These are phyloP conservation scores for Drosophila cardini DNA, from an alignment of 1,140 invertebrate species.

Conservation along the genomic window DNA sequence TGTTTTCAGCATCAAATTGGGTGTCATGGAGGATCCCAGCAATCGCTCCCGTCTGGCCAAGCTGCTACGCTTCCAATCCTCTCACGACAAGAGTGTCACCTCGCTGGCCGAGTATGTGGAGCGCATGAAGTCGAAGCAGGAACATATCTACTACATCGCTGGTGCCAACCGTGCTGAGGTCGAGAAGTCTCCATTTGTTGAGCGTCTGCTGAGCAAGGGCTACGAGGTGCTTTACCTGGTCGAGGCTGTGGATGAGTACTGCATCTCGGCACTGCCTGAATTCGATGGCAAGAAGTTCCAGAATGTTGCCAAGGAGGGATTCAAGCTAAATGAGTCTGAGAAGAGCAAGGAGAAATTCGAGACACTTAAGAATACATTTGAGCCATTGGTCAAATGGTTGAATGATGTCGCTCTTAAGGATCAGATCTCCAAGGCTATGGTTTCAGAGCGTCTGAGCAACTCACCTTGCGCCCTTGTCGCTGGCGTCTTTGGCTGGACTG, in stretches of 20 bases:
- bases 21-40: slow-evolving; percentile 98
- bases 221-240: slow-evolving; percentile 98
- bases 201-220: slow-evolving; percentile 95
- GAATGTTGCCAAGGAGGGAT: slow-evolving; percentile 99
- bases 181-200: slow-evolving; percentile 97
- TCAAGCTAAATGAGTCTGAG: slow-evolving; percentile 93
- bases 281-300: slow-evolving; percentile 99
- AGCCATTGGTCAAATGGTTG: slow-evolving; percentile 97
- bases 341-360: slow-evolving; percentile 94
- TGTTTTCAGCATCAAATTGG: slow-evolving; percentile 93
- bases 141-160: slow-evolving; percentile 98
- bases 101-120: slow-evolving; percentile 95
- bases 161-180: slow-evolving; percentile 95
- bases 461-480: slow-evolving; percentile 99
- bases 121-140: slow-evolving; percentile 99
- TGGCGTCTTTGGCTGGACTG: slow-evolving; percentile 98
- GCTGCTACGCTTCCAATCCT: slow-evolving; percentile 95
- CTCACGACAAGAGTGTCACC: slow-evolving; percentile 89
- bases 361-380: slow-evolving; percentile 91
- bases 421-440: slow-evolving; percentile 91
- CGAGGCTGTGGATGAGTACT: slow-evolving; percentile 99
- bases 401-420: slow-evolving; percentile 94
- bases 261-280: slow-evolving; percentile 98
- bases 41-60: slow-evolving; percentile 98
- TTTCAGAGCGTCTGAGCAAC: slow-evolving; percentile 95